phyloP scores from a whole-genome alignment of 2,797 vertebrate genomes.

The Darevskia nairensis region DNA sequence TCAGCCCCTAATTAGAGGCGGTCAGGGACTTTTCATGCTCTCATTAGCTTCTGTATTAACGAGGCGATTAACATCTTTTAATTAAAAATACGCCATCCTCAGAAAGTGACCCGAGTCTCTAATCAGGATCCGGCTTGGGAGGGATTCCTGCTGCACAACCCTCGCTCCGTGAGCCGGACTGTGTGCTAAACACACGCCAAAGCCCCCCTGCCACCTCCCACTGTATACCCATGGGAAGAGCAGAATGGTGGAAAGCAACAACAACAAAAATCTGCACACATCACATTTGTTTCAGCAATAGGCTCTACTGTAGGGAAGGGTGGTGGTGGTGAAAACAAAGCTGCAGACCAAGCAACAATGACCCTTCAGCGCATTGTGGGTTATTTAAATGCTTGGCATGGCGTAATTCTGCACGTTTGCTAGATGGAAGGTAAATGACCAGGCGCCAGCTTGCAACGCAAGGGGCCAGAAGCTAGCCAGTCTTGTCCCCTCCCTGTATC shows the following conservation, averaged over 20 bases:
- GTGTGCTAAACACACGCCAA: neutral
- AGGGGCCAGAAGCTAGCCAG: neutral
- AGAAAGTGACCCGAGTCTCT: slow-evolving; percentile 40
- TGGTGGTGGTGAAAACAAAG: too few relatives aligned
- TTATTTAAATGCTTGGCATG: neutral
- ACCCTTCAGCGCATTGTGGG: neutral
- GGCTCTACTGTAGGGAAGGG: neutral
- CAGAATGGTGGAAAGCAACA: neutral
- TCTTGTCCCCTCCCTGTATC: too few relatives aligned
- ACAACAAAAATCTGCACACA: neutral
- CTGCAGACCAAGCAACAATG: too few relatives aligned
- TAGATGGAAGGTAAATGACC: neutral
- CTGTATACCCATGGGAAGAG: fast-evolving
- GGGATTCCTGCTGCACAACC: neutral
- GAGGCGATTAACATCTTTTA: slow-evolving; percentile 50
- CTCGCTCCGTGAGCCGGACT: neutral
- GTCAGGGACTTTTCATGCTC: slow-evolving; percentile 30
- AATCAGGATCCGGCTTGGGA: slow-evolving; percentile 17
- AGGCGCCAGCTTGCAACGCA: neutral
- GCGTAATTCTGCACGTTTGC: neutral
- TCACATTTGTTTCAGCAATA: neutral
- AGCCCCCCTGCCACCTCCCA: too few relatives aligned
- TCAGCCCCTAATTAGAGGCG: slow-evolving; percentile 33
- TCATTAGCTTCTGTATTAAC: slow-evolving; percentile 44
- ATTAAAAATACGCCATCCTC: slow-evolving; percentile 35